These are phyloP conservation scores for Anas capensis DNA, from an alignment of 2,797 vertebrate species.

Conservation along the genomic window DNA sequence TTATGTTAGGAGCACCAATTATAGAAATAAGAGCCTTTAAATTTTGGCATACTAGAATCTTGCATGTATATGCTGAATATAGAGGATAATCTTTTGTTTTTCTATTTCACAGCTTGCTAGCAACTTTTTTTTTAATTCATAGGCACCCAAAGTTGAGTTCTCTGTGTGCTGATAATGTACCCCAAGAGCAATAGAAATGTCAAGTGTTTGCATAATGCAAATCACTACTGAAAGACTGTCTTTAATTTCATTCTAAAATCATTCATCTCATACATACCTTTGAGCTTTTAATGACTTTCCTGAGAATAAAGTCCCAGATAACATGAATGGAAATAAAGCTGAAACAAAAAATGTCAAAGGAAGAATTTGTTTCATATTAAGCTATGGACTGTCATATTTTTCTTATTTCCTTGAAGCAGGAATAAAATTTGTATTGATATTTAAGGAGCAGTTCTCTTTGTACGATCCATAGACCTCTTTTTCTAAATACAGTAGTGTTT, in stretches of 20 bases:
- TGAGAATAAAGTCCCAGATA: slow-evolving; percentile 25
- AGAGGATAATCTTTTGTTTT: slow-evolving; percentile 28
- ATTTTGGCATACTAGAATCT: background rate
- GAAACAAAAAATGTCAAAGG: background rate
- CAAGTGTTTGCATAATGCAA: slow-evolving; percentile 3
- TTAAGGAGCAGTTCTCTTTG: background rate
- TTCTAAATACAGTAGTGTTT: background rate
- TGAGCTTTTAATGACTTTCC: slow-evolving; percentile 44
- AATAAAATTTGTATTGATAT: background rate
- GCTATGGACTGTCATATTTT: background rate
- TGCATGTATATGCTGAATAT: background rate
- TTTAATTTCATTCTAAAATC: slow-evolving; percentile 13
- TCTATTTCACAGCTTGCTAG: background rate
- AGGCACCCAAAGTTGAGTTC: slow-evolving; percentile 30
- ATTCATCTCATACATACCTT: slow-evolving; percentile 38
- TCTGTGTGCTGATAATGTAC: slow-evolving; percentile 38
- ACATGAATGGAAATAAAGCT: background rate
- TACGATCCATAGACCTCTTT: background rate
- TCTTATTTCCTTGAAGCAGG: background rate
- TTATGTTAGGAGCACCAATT: background rate
- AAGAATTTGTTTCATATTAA: background rate
- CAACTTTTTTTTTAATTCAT: slow-evolving; percentile 37
- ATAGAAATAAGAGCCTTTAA: slow-evolving; percentile 6
- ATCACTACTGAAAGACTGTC: background rate
- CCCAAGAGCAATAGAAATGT: slow-evolving; percentile 38